Percentiles rank a stretch among this genome's conserved stretches.
These are phyloP conservation scores for Dermatemys mawii DNA, from an alignment of 2,113 vertebrate species.

Conservation along the genomic window DNA sequence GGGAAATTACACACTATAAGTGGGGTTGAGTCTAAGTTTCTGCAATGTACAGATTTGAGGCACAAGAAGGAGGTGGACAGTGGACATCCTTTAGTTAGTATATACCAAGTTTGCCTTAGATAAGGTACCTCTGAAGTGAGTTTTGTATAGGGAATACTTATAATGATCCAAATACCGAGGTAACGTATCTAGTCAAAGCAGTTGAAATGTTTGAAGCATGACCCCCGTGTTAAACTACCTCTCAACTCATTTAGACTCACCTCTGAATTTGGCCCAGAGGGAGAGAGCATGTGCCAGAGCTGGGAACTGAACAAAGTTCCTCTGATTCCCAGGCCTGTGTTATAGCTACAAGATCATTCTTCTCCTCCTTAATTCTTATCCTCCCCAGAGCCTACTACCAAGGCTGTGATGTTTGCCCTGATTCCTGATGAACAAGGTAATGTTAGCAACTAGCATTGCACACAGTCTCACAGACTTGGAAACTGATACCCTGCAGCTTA, in stretches of 20 bases:
- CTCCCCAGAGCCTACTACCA: fast-evolving
- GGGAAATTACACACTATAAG: not conserved
- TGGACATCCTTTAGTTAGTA: not conserved
- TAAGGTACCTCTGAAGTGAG: fast-evolving
- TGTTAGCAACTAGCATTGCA: fast-evolving
- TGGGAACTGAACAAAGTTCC: not conserved
- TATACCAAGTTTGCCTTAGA: not conserved
- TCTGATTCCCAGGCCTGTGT: fast-evolving
- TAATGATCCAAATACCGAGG: fast-evolving
- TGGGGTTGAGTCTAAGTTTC: not conserved
- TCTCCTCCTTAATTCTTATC: not conserved
- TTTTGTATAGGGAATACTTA: not conserved
- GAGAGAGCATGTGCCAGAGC: not conserved
- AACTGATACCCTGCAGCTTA: fast-evolving
- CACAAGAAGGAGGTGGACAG: not conserved
- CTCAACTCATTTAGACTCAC: not conserved
- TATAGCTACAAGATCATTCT: not conserved
- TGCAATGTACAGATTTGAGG: not conserved
- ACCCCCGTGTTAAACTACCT: not conserved
- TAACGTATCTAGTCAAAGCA: not conserved
- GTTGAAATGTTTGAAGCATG: not conserved
- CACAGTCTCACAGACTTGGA: not conserved
- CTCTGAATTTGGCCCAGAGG: not conserved
- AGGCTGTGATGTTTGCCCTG: not conserved
- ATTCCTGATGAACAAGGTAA: fast-evolving